Conservation (phyloP, 2,113 vertebrate genomes). For the Psophia crepitans region DNA sequence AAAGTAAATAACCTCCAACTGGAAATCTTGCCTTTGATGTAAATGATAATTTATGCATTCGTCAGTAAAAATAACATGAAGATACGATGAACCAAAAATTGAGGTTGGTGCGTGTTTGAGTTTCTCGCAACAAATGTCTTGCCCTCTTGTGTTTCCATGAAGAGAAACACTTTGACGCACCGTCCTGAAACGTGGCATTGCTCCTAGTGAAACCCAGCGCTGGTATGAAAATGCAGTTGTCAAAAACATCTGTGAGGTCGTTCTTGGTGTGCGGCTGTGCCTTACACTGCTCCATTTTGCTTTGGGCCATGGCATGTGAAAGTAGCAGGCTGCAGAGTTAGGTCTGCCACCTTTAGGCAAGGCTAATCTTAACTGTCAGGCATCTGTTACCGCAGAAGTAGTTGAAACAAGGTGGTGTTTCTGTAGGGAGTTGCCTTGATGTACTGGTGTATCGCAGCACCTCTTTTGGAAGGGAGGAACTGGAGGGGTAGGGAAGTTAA, state of each 20-base stretch:
- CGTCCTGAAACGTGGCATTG: not conserved
- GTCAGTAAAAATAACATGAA: not conserved
- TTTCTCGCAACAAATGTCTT: not conserved
- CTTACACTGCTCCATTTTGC: not conserved
- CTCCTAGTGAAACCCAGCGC: not conserved
- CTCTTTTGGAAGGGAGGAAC: not conserved
- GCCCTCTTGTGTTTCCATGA: not conserved
- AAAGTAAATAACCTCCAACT: constrained; percentile 3
- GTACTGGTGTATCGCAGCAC: fast-evolving
- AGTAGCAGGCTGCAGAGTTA: not conserved
- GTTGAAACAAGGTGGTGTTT: not conserved
- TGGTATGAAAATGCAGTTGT: not conserved
- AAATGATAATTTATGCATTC: not conserved
- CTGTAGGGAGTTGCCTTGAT: not conserved
- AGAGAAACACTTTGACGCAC: not conserved
- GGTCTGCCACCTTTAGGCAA: not conserved
- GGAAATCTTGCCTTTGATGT: not conserved
- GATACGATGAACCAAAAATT: not conserved
- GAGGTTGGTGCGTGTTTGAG: not conserved
- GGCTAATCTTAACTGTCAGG: not conserved
- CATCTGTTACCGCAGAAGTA: not conserved
- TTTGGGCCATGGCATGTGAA: not conserved
- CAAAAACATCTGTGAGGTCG: not conserved
- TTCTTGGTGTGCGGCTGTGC: fast-evolving
- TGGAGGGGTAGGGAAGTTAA: not conserved